A percentile compares a stretch with the other conserved stretches of the same genome.
Conservation (phyloP, 64 coral and sea anemone species). For the Stylophora pistillata region DNA sequence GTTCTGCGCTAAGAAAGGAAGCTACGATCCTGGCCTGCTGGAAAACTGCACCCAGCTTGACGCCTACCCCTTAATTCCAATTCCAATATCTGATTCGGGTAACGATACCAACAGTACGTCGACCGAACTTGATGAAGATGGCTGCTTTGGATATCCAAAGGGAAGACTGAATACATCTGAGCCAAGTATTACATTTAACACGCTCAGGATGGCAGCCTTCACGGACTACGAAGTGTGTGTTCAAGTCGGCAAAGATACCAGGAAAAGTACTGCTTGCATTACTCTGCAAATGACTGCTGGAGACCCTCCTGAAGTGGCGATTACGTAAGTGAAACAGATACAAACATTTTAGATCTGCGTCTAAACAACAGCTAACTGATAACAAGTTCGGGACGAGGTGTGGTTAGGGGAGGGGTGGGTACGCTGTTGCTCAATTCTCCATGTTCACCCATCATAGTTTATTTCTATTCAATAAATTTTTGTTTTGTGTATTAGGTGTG, state of each 20-base stretch:
- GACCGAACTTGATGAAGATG: background rate
- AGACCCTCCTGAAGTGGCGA: slow-evolving; percentile 50
- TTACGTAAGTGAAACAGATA: slow-evolving; percentile 25
- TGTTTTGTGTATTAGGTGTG: background rate
- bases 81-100: background rate
- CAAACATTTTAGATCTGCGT: background rate
- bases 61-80: slow-evolving; percentile 4
- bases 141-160: slow-evolving; percentile 57
- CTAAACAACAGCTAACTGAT: too few species aligned
- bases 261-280: slow-evolving; percentile 1
- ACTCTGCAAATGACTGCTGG: slow-evolving; percentile 37
- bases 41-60: slow-evolving; percentile 31
- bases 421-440: too few species aligned
- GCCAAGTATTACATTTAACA: slow-evolving; percentile 3
- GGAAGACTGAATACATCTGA: slow-evolving; percentile 26
- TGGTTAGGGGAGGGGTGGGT: too few species aligned
- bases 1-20: slow-evolving; percentile 50
- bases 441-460: too few species aligned
- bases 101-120: background rate
- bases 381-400: too few species aligned
- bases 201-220: slow-evolving; percentile 8
- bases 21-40: background rate
- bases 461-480: background rate
- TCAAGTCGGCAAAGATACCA: slow-evolving; percentile 32
- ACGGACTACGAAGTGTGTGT: slow-evolving; percentile 40